Base-by-base conservation (phyloP, 2,888 invertebrate species). In the Hylaea fasciaria region DNA sequence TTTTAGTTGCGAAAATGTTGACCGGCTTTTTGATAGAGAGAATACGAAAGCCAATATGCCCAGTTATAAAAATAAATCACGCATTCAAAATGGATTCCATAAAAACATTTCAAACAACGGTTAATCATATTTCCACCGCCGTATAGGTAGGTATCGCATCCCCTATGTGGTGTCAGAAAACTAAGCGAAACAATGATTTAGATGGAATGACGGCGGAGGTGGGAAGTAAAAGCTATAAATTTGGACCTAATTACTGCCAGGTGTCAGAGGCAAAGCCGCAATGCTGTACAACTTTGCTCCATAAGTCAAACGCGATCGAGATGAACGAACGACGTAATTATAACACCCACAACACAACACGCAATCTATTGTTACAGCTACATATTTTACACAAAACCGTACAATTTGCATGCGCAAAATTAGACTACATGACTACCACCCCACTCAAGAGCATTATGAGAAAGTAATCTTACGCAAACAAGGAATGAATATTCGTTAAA, bases 161-260 rank as follows among this genome's bases (percentile, higher is more conserved):
- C 66, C 71, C 66, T 57, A 62, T 68, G 60, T 56, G 68, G 57
- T 73, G 73, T 74, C 74, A 73, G 70, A 74, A 71, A 81, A 79
- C 79, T 78, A 76, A 74, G 76, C 70, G 62, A 70, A 76, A 79
- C 70, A 69, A 79, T 81, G 77, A 80, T 81, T 81, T 79, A 78
- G 76, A 71, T 72, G 71, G 69, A 77, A 74, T 77, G 79, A 76
- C 70, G 79, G 74, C 68, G 76, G 72, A 80, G 81, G 81, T 81
- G 80, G 76, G 76, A 81, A 77, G 83, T 80, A 78, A 76, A 74
- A 74, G 83, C 82, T 72, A 87, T 89, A 88, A 89, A 87, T 89
- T 86, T 77, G 63, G 69, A 81, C 78, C 83, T 88, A 87, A 89
- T 89, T 89, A 87, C 87, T 80, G 81, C 82, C 87, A 86, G 87